A percentile compares a stretch with the other conserved stretches of the same genome.
Evolutionary conservation across 2,113 vertebrate genomes (phyloP).

Genomic region (Cavia porcellus): DNA sequence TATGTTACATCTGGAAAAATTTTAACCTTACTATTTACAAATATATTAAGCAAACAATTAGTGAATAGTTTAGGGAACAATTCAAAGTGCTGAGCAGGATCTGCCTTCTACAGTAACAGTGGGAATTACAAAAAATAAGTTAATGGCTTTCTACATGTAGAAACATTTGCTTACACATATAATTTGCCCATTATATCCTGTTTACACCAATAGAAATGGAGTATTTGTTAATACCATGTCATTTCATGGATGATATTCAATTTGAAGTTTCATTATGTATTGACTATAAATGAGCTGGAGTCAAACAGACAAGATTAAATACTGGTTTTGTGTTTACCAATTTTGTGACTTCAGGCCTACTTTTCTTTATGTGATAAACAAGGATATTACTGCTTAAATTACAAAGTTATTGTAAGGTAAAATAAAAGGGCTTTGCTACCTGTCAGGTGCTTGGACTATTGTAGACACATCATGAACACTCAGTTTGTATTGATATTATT

Average conservation of each 20-base stretch:
- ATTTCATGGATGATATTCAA: background rate
- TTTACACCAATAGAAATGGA: background rate
- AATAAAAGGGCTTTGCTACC: background rate
- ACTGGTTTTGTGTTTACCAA: background rate
- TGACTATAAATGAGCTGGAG: background rate
- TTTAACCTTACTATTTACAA: background rate
- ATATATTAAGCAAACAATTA: background rate
- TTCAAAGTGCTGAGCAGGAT: background rate
- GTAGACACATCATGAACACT: background rate
- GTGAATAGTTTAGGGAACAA: background rate
- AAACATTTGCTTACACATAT: too few relatives aligned
- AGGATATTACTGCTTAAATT: background rate
- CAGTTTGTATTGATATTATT: background rate
- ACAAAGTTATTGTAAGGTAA: background rate
- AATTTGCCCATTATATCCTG: background rate
- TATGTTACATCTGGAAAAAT: background rate
- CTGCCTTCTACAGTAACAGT: background rate
- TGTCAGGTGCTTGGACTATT: background rate
- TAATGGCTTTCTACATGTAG: background rate
- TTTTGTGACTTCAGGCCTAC: background rate
- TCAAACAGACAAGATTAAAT: background rate
- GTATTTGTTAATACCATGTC: background rate
- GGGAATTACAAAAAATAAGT: background rate
- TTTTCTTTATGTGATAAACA: background rate
- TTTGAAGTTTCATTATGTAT: background rate